Percentiles rank a stretch among this genome's conserved stretches.
These are phyloP conservation scores for Sinotaia quadrata DNA, from an alignment of 2,888 invertebrate genomes.

Conservation along the genomic window DNA sequence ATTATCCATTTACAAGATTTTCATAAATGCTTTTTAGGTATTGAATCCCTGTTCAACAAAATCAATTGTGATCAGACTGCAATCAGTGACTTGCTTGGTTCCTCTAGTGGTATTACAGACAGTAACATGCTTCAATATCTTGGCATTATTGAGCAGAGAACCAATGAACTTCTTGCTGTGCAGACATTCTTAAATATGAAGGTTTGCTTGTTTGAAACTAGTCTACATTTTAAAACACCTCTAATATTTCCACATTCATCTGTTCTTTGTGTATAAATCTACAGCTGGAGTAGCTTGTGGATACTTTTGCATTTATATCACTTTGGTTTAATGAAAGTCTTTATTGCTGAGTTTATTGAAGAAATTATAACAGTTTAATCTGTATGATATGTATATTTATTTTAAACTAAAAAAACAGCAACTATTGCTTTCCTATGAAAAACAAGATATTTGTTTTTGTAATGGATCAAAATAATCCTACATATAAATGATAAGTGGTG, in stretches of 20 bases:
- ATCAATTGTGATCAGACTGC: slow-evolving; percentile 80
- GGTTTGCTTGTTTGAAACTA: slow-evolving; percentile 19
- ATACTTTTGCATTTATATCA: too few relatives aligned
- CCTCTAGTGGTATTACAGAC: slow-evolving; percentile 80
- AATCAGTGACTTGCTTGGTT: slow-evolving; percentile 71
- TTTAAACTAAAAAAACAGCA: too few relatives aligned
- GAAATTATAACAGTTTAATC: too few relatives aligned
- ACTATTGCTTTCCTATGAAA: too few relatives aligned
- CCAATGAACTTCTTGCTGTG: slow-evolving; percentile 77
- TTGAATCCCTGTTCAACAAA: slow-evolving; percentile 76
- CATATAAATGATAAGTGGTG: too few relatives aligned
- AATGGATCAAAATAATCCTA: too few relatives aligned
- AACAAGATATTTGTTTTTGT: too few relatives aligned
- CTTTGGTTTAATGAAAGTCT: too few relatives aligned
- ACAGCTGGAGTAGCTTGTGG: neutral
- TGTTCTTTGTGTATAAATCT: neutral
- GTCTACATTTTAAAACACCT: neutral
- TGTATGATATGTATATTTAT: too few relatives aligned
- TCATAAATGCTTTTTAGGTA: too few relatives aligned
- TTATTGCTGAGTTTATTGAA: too few relatives aligned
- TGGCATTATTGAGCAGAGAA: slow-evolving; percentile 85
- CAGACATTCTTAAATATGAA: slow-evolving; percentile 58
- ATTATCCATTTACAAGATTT: too few relatives aligned
- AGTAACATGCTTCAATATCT: slow-evolving; percentile 87
- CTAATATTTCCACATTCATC: neutral